Base-by-base conservation (phyloP, 2,797 vertebrate genomes). In the Oreochromis mossambicus region DNA sequence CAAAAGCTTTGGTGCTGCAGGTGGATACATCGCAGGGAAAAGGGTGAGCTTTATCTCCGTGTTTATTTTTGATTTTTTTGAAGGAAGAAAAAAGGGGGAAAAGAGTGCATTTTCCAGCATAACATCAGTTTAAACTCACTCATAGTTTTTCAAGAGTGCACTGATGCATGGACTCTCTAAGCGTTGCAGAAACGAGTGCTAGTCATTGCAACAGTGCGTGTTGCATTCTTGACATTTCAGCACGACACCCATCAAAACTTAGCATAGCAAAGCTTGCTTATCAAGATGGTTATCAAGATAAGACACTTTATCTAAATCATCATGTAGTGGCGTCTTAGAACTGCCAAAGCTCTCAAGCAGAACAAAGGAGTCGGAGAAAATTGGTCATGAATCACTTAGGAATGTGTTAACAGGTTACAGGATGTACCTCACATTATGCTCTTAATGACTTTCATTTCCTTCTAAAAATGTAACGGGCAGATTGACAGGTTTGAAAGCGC, bases 21-120 rank as follows among this genome's bases (percentile, higher is more conserved):
- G 98, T 84, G 98, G 98, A 87, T 99, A 99, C 93, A 97, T 99
- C 86, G 98, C 97, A 83, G 98, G 98, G 86, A 98, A 90, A 89
- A 96, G 96, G 97, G 98, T 99, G 96, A 95, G 89, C 46, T 48
- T 4, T 0, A n/a, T 75, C 9, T 32, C 26, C 19, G 7, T 61
- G 17, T 73, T 32, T 32, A 8, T 50, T 75, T 50, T n/a, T 36
- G n/a, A n/a, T n/a, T 73, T 73, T 73, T 73, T 73, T 29, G 5
- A 70, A 43, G 36, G 5, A 0, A 6, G 4, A 14, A 12, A n/a
- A 13, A 10, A 0, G 3, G 51, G 11, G 1, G 3, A 24, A 1
- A 3, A 2, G 12, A 24, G 8, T 46, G 14, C 5, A 17, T 70
- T 73, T 17, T 73, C 15, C 6, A 0, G 66, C 8, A 46, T 70